phyloP scores from a whole-genome alignment of 2,797 vertebrate genomes.

The Acomys russatus region DNA sequence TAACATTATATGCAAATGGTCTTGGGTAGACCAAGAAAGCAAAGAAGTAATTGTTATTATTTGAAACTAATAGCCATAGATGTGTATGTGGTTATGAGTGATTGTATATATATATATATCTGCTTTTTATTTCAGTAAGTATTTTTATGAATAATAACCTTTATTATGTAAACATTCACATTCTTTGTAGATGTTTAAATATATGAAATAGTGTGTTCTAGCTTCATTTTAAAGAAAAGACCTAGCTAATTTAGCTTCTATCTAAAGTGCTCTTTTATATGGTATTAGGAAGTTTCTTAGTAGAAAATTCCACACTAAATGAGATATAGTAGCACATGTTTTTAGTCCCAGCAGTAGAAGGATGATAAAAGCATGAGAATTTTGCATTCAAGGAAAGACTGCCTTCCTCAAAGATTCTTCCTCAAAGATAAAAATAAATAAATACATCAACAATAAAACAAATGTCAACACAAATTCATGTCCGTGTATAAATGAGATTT shows the following conservation, averaged over 20 bases:
- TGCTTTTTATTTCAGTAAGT: not conserved
- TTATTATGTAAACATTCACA: not conserved
- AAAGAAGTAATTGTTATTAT: not conserved
- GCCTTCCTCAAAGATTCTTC: too few relatives aligned
- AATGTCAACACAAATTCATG: conserved; percentile 11
- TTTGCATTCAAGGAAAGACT: not conserved
- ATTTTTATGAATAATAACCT: not conserved
- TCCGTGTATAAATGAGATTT: conserved; percentile 10
- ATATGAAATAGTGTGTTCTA: not conserved
- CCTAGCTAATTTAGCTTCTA: conserved; percentile 31
- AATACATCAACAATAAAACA: not conserved
- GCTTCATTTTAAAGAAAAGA: not conserved
- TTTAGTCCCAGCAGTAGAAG: too few relatives aligned
- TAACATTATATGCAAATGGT: conserved; percentile 22
- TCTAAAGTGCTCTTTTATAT: not conserved
- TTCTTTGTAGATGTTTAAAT: conserved; percentile 17
- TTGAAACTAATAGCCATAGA: not conserved
- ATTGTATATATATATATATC: not conserved
- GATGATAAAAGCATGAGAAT: not conserved
- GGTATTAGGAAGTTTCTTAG: not conserved
- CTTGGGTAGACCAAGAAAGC: not conserved
- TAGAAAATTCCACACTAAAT: not conserved
- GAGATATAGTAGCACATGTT: not conserved
- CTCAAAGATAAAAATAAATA: not conserved
- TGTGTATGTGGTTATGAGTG: not conserved